Evolutionary conservation across 2,797 vertebrate species (phyloP), one percentile per base, ranked within the genome.

Genomic region (Streptopelia turtur): DNA sequence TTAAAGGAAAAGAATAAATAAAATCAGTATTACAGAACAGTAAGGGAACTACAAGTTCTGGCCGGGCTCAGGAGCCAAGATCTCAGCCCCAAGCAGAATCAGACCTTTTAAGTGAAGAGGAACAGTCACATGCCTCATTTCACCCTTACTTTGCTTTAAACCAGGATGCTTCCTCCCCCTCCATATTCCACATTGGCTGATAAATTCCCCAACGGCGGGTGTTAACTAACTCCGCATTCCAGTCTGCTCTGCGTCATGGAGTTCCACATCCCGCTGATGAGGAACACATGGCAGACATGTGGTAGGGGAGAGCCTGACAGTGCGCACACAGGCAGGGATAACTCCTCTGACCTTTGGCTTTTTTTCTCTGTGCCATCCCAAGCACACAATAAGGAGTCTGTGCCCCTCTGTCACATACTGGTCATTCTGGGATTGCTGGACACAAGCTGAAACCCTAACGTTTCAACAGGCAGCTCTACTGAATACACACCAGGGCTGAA

Each of bases 241-340:
- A 96, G 93, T 95, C 94, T 96, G 93, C 94, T 97, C 95, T 97
- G 95, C 96, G 88, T 97, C 97, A 97, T 96, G 95, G 95, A 96
- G 96, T 96, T 97, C 97, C 96, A 97, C 96, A 96, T 87, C 96
- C 95, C 90, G 45, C 90, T 97, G 97, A 97, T 97, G 97, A 98
- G 88, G 97, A 97, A 97, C 97, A 97, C 97, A 97, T 98, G 97
- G 96, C 2, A 47, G 94, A 95, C 96, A 97, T 97, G 96, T 97
- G 96, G 86, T 85, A 96, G 47, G 76, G 80, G 94, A 97, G 92
- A 96, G 89, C 95, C 97, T 95, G 96, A 96, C 94, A 89, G 93
- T 3, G 7, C 94, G 95, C 30, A 1, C 95, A 95, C 93, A 97
- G 70, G 93, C 87, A 80, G 87, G 95, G 95, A 90, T 95, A 97